These are phyloP conservation scores for Cephalopterus ornatus DNA, from an alignment of 2,113 vertebrate genomes.

Conservation along the genomic window DNA sequence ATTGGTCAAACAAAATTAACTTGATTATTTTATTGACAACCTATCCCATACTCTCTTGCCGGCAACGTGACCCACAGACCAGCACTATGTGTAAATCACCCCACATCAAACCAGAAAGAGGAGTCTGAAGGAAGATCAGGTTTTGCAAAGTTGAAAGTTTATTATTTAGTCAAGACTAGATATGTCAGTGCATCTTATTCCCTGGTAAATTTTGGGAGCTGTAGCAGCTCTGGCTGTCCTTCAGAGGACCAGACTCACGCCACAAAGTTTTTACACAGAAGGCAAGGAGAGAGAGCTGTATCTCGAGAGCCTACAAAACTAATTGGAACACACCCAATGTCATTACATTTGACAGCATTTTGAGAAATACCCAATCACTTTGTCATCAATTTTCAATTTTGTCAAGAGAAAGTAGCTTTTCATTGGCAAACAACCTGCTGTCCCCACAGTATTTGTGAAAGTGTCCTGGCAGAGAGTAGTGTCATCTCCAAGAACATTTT, in stretches of 20 bases:
- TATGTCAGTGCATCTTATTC: background rate
- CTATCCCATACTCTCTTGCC: background rate
- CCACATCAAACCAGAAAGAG: rapidly evolving
- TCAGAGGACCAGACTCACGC: background rate
- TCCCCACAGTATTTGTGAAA: slow-evolving; percentile 65
- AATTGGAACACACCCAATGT: slow-evolving; percentile 66
- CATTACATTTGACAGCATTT: slow-evolving; percentile 67
- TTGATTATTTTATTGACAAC: slow-evolving; percentile 29
- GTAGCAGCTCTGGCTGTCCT: slow-evolving; percentile 39
- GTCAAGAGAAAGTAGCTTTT: slow-evolving; percentile 62
- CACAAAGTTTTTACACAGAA: slow-evolving; percentile 56
- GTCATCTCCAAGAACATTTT: slow-evolving; percentile 65
- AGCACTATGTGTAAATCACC: rapidly evolving
- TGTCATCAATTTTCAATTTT: slow-evolving; percentile 71
- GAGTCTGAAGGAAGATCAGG: background rate
- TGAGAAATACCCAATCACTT: slow-evolving; percentile 71
- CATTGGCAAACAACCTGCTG: slow-evolving; percentile 68
- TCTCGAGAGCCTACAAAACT: slow-evolving; percentile 59
- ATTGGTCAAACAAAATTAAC: slow-evolving; percentile 48
- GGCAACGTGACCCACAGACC: background rate
- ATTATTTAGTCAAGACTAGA: background rate
- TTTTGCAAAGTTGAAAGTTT: background rate
- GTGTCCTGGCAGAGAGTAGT: slow-evolving; percentile 67
- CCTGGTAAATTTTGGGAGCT: background rate
- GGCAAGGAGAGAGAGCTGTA: slow-evolving; percentile 59